These are phyloP conservation scores for Scrobipalpa costella DNA, from an alignment of 2,888 invertebrate species.

Conservation along the genomic window DNA sequence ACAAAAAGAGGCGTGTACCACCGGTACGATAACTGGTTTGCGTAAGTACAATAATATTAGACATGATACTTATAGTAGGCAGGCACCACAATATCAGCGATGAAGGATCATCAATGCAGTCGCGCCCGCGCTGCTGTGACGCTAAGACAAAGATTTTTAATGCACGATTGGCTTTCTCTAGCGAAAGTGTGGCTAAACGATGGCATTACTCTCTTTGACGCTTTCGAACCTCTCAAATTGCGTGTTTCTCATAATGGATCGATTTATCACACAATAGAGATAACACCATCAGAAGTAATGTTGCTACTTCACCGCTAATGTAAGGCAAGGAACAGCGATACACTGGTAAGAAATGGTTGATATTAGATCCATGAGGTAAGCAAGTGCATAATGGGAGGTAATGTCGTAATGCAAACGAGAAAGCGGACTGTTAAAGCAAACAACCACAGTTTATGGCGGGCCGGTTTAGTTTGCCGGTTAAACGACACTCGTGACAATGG, in stretches of 20 bases:
- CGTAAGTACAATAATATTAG: too few relatives aligned
- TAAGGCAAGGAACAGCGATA: neutral
- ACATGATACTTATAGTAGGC: neutral
- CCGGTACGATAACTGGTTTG: too few relatives aligned
- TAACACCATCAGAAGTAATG: conserved; percentile 1
- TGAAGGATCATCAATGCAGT: conserved; percentile 11
- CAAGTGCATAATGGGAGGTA: conserved; percentile 28
- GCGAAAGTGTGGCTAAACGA: conserved; percentile 75
- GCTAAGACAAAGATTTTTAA: conserved; percentile 68
- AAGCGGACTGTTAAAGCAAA: conserved; percentile 43
- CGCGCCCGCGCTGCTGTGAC: neutral
- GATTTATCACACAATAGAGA: conserved; percentile 32
- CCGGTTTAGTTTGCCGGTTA: conserved; percentile 39
- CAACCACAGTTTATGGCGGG: conserved; percentile 37
- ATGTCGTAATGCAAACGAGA: conserved; percentile 44
- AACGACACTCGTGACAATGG: conserved; percentile 49
- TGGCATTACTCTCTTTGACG: conserved; percentile 63
- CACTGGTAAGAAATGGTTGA: conserved; percentile 30
- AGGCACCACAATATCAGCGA: conserved; percentile 3
- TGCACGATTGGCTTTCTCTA: conserved; percentile 75
- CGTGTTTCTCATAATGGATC: conserved; percentile 43
- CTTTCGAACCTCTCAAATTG: conserved; percentile 65
- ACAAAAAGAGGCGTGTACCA: neutral
- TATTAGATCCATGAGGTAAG: conserved; percentile 28
- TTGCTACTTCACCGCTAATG: neutral